phyloP scores from a whole-genome alignment of 2,888 invertebrate species.

The Drosophila quasianomalipes region DNA sequence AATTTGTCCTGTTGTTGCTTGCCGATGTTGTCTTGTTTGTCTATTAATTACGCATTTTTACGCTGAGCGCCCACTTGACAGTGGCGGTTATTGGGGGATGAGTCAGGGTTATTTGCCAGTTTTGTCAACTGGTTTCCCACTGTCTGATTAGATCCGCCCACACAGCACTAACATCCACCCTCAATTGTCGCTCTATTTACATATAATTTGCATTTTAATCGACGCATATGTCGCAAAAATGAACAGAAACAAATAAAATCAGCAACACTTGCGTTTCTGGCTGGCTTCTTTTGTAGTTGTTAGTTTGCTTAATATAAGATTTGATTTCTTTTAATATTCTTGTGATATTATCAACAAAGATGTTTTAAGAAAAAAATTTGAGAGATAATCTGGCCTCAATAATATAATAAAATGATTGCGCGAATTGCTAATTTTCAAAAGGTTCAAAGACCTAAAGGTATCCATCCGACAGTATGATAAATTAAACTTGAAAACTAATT shows the following conservation, averaged over 20 bases:
- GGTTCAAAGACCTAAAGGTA: not conserved
- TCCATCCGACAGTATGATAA: not conserved
- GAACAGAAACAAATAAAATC: slow-evolving; percentile 38
- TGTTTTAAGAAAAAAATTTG: not conserved
- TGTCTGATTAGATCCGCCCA: slow-evolving; percentile 49
- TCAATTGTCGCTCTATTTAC: slow-evolving; percentile 67
- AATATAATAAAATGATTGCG: not conserved
- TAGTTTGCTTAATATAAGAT: not conserved
- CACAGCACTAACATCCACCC: slow-evolving; percentile 15
- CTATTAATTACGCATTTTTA: slow-evolving; percentile 64
- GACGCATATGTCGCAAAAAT: slow-evolving; percentile 81
- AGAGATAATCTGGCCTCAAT: not conserved
- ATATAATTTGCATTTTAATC: slow-evolving; percentile 83
- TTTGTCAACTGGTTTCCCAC: slow-evolving; percentile 36
- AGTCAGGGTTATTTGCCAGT: slow-evolving; percentile 8
- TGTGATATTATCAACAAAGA: not conserved
- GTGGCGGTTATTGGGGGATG: not conserved
- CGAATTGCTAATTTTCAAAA: not conserved
- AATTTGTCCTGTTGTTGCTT: slow-evolving; percentile 5
- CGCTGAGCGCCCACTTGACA: slow-evolving; percentile 13
- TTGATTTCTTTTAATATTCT: not conserved
- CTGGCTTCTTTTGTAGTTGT: not conserved
- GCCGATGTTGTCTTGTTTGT: slow-evolving; percentile 48
- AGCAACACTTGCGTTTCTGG: not conserved
- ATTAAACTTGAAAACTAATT: not conserved